Percentiles rank a stretch among this genome's conserved stretches.
These are phyloP conservation scores for Brachionus rotundiformis DNA, from an alignment of 1,140 invertebrate species.

Conservation along the genomic window DNA sequence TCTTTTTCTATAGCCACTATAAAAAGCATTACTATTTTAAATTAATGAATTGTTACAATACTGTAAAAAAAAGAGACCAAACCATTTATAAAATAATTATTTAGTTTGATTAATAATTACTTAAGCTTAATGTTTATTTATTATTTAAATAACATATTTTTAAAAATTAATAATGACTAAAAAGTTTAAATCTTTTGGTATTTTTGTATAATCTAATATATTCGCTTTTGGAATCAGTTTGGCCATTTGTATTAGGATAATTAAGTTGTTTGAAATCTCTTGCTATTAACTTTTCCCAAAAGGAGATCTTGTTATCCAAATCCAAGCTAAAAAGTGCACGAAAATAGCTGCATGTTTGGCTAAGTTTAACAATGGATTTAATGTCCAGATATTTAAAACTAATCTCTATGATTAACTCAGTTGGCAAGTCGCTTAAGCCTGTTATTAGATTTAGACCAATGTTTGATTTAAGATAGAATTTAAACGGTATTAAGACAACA, in stretches of 20 bases:
- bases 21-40: background rate
- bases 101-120: too few species aligned
- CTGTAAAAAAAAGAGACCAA: too few species aligned
- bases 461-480: slow-evolving; percentile 11
- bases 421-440: slow-evolving; percentile 33
- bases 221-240: background rate
- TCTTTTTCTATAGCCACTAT: background rate
- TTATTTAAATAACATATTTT: too few species aligned
- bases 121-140: too few species aligned
- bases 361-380: background rate
- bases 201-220: slow-evolving; percentile 8
- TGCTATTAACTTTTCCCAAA: slow-evolving; percentile 16
- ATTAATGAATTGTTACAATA: background rate
- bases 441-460: slow-evolving; percentile 8
- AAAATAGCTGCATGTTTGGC: slow-evolving; percentile 31
- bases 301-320: background rate
- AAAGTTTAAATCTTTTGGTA: slow-evolving; percentile 11
- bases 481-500: slow-evolving; percentile 21
- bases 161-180: background rate
- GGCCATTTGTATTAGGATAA: background rate
- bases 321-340: background rate
- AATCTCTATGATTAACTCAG: slow-evolving; percentile 13
- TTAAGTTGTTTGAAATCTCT: slow-evolving; percentile 16
- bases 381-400: slow-evolving; percentile 36
- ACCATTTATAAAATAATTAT: too few species aligned